Conservation (phyloP, 2,113 vertebrate genomes). For the Eulemur macaco region DNA sequence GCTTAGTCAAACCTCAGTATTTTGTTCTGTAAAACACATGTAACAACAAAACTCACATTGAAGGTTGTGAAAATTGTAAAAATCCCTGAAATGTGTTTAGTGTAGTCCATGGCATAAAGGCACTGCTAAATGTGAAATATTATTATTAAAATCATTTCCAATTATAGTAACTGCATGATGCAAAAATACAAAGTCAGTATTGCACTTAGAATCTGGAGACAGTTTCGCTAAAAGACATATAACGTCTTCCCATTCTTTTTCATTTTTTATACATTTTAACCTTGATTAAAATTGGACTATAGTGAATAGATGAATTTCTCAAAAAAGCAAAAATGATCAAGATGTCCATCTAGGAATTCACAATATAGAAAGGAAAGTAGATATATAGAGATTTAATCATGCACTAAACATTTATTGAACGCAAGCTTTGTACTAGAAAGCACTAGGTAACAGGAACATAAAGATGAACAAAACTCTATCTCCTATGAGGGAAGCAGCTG, state of each 20-base stretch:
- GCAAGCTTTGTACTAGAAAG: background rate
- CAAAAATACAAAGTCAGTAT: slow-evolving; percentile 23
- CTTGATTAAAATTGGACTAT: slow-evolving; percentile 45
- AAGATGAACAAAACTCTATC: background rate
- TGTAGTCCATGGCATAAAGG: background rate
- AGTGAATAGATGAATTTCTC: background rate
- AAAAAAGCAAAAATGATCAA: slow-evolving; percentile 2
- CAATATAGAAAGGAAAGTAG: background rate
- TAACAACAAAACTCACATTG: slow-evolving; percentile 14
- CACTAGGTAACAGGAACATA: background rate
- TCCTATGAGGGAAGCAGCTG: background rate
- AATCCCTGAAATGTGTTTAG: slow-evolving; percentile 15
- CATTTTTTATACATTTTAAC: slow-evolving; percentile 21
- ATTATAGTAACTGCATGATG: slow-evolving; percentile 33
- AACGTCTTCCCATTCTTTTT: slow-evolving; percentile 25
- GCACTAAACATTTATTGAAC: background rate
- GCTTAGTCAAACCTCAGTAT: slow-evolving; percentile 35
- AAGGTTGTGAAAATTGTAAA: background rate
- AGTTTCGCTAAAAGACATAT: background rate
- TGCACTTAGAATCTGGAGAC: slow-evolving; percentile 40
- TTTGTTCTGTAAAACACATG: slow-evolving; percentile 20
- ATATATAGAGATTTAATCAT: background rate
- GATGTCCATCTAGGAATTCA: background rate
- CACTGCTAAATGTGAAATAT: slow-evolving; percentile 13
- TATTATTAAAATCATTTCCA: slow-evolving; percentile 48